A percentile compares a stretch with the other conserved stretches of the same genome.
These are phyloP conservation scores for Cercocebus atys DNA, from an alignment of 2,113 vertebrate species.

Conservation along the genomic window DNA sequence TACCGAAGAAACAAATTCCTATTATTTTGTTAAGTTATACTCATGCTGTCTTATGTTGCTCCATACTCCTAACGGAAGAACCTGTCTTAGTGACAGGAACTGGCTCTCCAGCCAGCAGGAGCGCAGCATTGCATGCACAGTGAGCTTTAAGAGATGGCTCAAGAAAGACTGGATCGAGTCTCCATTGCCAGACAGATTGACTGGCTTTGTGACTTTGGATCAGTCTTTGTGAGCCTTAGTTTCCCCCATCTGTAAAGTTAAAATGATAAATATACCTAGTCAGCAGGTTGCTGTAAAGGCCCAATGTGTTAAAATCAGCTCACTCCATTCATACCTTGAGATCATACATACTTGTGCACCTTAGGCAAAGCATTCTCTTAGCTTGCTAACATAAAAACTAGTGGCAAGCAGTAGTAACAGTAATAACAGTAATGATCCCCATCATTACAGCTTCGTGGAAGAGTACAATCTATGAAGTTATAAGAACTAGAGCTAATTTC, in stretches of 20 bases:
- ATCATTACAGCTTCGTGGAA: not conserved
- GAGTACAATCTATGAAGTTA: not conserved
- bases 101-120: not conserved
- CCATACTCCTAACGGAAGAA: not conserved
- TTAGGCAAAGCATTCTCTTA: not conserved
- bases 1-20: not conserved
- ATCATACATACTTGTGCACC: accelerated
- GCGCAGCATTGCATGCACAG: accelerated
- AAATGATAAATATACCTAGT: not conserved
- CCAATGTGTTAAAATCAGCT: not conserved
- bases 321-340: not conserved
- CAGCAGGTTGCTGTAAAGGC: not conserved
- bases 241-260: not conserved
- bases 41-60: not conserved
- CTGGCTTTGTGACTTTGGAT: not conserved
- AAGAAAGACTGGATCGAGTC: not conserved
- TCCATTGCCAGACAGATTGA: not conserved
- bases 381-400: not conserved
- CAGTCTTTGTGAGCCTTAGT: not conserved
- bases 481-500: not conserved
- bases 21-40: not conserved
- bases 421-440: not conserved
- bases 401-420: not conserved
- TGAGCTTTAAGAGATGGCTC: not conserved
- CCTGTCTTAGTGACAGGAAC: not conserved